Evolutionary conservation across 35 echinoderm and acorn worm genomes (phyloP), one percentile per base, ranked within the genome.

Genomic region (Lytechinus variegatus): DNA sequence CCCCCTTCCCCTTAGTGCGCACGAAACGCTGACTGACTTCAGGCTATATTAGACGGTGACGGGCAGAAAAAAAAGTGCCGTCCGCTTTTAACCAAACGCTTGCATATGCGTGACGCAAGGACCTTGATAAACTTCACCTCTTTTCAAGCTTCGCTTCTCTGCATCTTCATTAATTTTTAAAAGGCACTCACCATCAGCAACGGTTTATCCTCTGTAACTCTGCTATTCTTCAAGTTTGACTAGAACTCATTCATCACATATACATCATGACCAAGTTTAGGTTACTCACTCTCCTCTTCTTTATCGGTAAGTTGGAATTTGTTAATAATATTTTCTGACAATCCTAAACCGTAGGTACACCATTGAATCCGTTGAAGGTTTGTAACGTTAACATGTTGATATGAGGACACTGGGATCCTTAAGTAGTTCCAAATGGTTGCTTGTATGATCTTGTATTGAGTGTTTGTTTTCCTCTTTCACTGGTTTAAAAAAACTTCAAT

Each of bases 241-340:
- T 90, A 90, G 28, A n/a, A 52, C 11, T 12, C 11, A 52, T 16
- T 12, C 88, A 54, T 52, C 29, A 90, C 28, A 90, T 33, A 52
- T 90, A 52, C 52, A 90, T 19, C 88, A 90, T 90, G 88, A 44
- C 88, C 28, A 5, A 9, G 88, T 90, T 90, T 52, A 44, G 88
- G 16, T 52, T 54, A 90, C n/a, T 90, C 88, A 52, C 10, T 52
- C 88, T 90, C 27, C 10, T 90, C 0, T 90, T 90, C 88, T 44
- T 90, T 90, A 21, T 90, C 88, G 88, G 88, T 90, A 90, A 90
- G 88, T 90, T 52, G 16, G 52, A 52, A 90, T 90, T 90, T 90
- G 2, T 21, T 5, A 21, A 52, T 1, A 44, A 44, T 29, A 10
- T 52, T 54, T 90, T 90, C 66, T 24, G n/a, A 4, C 6, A n/a